Evolutionary conservation across 2,888 invertebrate genomes (phyloP).

Genomic region (Biston stratarius): DNA sequence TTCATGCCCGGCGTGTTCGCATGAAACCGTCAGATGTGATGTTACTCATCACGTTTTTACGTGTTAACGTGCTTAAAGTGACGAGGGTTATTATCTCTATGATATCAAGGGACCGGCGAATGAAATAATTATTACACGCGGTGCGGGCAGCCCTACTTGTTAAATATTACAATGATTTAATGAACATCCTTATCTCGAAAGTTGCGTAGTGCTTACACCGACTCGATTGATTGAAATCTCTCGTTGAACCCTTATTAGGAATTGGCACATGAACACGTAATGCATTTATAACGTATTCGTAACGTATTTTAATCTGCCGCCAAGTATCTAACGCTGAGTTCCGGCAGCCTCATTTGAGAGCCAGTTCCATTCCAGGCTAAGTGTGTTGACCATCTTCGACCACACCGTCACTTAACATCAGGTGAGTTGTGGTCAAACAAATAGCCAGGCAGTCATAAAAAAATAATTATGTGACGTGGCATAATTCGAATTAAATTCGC

Average conservation of each 20-base stretch:
- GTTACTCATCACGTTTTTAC: conserved; percentile 27
- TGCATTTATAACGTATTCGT: no score
- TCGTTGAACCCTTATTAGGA: not conserved
- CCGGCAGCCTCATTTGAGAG: no score
- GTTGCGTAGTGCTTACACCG: conserved; percentile 32
- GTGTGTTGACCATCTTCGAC: no score
- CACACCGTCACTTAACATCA: no score
- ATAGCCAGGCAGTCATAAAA: no score
- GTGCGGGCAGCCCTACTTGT: conserved; percentile 33
- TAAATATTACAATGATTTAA: conserved; percentile 46
- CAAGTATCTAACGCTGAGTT: no score
- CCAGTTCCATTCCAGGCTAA: no score
- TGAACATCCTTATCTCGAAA: conserved; percentile 42
- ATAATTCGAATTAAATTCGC: no score
- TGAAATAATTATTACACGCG: conserved; percentile 41
- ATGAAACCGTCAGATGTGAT: conserved; percentile 23
- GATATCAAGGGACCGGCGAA: conserved; percentile 31
- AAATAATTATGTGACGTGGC: no score
- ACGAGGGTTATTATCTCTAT: conserved; percentile 36
- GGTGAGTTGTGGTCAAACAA: no score
- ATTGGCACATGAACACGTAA: no score
- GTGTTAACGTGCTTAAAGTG: conserved; percentile 32
- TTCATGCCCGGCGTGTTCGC: conserved; percentile 15
- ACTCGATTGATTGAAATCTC: conserved; percentile 25
- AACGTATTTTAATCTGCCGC: no score